Evolutionary conservation across 2,888 invertebrate species (phyloP).

Genomic region (Oxytorus armatus): DNA sequence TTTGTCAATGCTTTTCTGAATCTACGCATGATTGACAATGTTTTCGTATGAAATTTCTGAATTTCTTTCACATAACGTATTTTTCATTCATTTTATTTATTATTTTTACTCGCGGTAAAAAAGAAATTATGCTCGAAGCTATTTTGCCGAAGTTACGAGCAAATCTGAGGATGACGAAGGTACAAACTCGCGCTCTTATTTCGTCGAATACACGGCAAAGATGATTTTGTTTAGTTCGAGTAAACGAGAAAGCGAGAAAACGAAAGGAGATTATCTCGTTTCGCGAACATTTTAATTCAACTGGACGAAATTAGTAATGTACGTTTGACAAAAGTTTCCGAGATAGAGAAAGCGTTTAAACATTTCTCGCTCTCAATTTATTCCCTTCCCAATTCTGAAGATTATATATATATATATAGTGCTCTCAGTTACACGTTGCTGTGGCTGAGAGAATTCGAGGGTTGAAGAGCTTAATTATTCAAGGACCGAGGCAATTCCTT

Average conservation of each 20-base stretch:
- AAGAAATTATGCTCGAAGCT: too few species aligned
- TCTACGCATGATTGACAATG: too few species aligned
- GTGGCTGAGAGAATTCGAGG: slow-evolving; percentile 29
- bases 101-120: too few species aligned
- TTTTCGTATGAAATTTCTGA: too few species aligned
- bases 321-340: slow-evolving; percentile 68
- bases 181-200: too few species aligned
- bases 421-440: slow-evolving; percentile 13
- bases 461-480: slow-evolving; percentile 74
- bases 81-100: too few species aligned
- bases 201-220: not conserved
- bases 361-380: not conserved
- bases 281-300: slow-evolving; percentile 67
- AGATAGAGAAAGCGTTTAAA: not conserved
- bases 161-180: too few species aligned
- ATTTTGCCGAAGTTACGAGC: too few species aligned
- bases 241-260: not conserved
- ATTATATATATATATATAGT: not conserved
- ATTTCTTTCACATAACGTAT: too few species aligned
- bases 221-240: not conserved
- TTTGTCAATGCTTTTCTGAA: too few species aligned
- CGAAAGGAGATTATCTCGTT: not conserved
- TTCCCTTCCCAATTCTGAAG: slow-evolving; percentile 8
- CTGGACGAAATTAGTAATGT: slow-evolving; percentile 68
- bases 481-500: slow-evolving; percentile 67